A percentile compares a stretch with the other conserved stretches of the same genome.
Conservation (phyloP, 2,888 invertebrate species). For the Chalcis sispes region DNA sequence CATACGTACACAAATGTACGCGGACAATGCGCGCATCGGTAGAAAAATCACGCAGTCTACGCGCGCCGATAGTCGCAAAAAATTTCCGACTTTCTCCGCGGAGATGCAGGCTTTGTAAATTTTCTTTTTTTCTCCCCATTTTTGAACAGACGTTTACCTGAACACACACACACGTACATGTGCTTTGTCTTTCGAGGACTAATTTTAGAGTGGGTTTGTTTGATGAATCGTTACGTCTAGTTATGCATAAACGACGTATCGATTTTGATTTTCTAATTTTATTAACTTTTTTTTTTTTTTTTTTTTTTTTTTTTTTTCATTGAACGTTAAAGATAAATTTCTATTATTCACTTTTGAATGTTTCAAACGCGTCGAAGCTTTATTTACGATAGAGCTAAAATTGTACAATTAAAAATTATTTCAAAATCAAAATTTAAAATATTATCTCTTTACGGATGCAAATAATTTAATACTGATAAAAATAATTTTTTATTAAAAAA, state of each 20-base stretch:
- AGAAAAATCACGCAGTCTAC: neutral
- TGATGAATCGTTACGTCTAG: neutral
- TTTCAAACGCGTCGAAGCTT: neutral
- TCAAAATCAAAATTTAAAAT: no score
- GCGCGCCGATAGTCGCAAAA: no score
- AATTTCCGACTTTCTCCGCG: conserved; percentile 10
- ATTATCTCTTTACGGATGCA: no score
- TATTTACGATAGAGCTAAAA: neutral
- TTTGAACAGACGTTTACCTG: no score
- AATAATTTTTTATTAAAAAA: no score
- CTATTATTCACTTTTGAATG: neutral
- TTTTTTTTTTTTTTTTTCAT: neutral
- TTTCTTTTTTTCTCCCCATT: no score
- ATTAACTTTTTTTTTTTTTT: neutral
- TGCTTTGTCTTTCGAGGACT: neutral
- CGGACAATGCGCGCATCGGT: conserved; percentile 32
- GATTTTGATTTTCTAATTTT: neutral
- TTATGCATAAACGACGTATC: neutral
- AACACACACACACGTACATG: neutral
- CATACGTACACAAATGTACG: no score
- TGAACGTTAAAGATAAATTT: no score
- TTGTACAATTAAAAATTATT: no score
- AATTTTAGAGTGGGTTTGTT: conserved; percentile 1
- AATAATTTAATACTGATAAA: no score
- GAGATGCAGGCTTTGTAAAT: neutral